Evolutionary conservation across 2,113 vertebrate species (phyloP).

Genomic region (Pampusana beccarii): DNA sequence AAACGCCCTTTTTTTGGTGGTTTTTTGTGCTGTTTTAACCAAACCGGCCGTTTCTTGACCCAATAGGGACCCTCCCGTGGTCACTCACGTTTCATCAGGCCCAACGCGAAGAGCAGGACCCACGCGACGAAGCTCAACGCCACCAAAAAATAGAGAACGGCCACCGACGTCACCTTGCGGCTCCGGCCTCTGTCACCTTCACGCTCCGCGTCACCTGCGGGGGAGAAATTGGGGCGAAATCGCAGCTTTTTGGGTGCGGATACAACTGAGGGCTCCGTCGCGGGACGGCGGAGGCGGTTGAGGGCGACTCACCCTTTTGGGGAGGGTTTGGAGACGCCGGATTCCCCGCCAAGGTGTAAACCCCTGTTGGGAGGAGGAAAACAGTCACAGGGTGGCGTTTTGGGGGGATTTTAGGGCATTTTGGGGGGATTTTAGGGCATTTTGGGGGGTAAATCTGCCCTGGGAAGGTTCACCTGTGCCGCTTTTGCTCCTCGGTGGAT

Average conservation of each 20-base stretch:
- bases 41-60: accelerated
- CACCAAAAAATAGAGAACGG: not conserved
- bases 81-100: not conserved
- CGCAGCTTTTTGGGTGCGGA: accelerated
- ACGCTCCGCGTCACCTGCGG: not conserved
- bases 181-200: not conserved
- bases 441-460: accelerated
- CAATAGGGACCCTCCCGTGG: accelerated
- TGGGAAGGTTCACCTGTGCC: not conserved
- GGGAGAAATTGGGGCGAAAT: not conserved
- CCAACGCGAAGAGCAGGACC: not conserved
- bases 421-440: not conserved
- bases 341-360: not conserved
- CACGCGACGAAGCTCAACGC: not conserved
- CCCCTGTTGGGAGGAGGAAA: not conserved
- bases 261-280: accelerated
- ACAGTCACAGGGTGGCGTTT: not conserved
- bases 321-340: not conserved
- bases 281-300: accelerated
- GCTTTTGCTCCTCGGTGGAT: not conserved
- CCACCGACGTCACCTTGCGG: not conserved
- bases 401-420: not conserved
- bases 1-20: accelerated
- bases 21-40: not conserved
- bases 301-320: not conserved